A percentile compares a stretch with the other conserved stretches of the same genome.
Conservation (phyloP, 2,888 invertebrate species). For the Drosophila paramelanica region DNA sequence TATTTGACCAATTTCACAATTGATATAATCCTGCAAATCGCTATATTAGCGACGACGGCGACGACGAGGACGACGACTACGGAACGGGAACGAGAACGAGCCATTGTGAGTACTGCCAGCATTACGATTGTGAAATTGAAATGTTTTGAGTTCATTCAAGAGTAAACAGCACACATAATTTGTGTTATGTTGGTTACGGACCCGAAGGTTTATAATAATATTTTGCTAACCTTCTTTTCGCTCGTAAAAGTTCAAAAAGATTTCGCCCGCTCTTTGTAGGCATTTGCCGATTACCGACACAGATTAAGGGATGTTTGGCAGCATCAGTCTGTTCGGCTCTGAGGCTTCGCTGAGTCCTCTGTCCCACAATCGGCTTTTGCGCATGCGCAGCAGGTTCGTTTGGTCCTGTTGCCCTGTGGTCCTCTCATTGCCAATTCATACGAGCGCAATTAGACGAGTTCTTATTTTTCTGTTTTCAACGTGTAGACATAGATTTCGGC, state of each 20-base stretch:
- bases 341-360: slow-evolving; percentile 4
- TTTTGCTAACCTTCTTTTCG: slow-evolving; percentile 82
- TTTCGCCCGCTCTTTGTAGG: slow-evolving; percentile 78
- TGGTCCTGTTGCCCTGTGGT: slow-evolving; percentile 16
- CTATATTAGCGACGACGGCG: slow-evolving; percentile 70
- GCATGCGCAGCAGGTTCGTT: slow-evolving; percentile 64
- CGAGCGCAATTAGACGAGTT: slow-evolving; percentile 81
- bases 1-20: slow-evolving; percentile 83
- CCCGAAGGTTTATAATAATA: slow-evolving; percentile 80
- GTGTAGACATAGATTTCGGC: slow-evolving; percentile 58
- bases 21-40: slow-evolving; percentile 82
- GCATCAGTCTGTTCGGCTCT: slow-evolving; percentile 6
- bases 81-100: slow-evolving; percentile 10
- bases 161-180: slow-evolving; percentile 80
- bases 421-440: slow-evolving; percentile 47
- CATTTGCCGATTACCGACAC: slow-evolving; percentile 83
- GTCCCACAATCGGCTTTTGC: slow-evolving; percentile 65
- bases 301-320: slow-evolving; percentile 84
- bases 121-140: slow-evolving; percentile 77
- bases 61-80: slow-evolving; percentile 5
- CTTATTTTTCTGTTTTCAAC: slow-evolving; percentile 62
- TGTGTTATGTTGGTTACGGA: slow-evolving; percentile 56
- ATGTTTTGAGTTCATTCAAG: slow-evolving; percentile 83
- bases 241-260: slow-evolving; percentile 83
- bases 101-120: slow-evolving; percentile 33